Evolutionary conservation across 2,888 invertebrate genomes (phyloP), one percentile per base, ranked within the genome.

Genomic region (Melangyna quadrimaculata): DNA sequence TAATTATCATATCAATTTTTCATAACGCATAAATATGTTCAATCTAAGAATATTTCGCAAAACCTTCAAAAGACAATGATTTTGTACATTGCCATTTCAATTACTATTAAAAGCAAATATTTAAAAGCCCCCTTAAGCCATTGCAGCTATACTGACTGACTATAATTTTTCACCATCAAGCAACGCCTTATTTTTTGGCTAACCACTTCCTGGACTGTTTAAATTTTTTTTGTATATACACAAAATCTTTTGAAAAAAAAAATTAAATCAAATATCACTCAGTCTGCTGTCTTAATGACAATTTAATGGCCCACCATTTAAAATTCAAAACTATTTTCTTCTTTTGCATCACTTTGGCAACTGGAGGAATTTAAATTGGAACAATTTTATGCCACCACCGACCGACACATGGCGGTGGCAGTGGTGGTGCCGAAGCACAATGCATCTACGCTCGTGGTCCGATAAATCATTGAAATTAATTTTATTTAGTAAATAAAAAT

Each of bases 391-490:
- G 27, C 17, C 9, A 48, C 32, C 32, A 3, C n/a, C n/a, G n/a
- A n/a, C n/a, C n/a, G n/a, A n/a, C n/a, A n/a, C n/a, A n/a, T n/a
- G n/a, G n/a, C n/a, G n/a, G 3, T 5, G 4, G 61, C 6, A n/a
- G n/a, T n/a, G 12, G 43, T 9, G 22, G 24, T 14, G 8, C 24
- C 7, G 14, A 29, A 22, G n/a, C 17, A 45, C 8, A 57, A 57
- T 57, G 17, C 59, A 59, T 6, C 8, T 22, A 32, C 12, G 7
- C 17, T 45, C 19, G 27, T 67, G 51, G 51, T 67, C 48, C 67
- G 67, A 67, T 73, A 79, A 79, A 77, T 65, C 65, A 81, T 59
- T 35, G 73, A 63, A 72, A 86, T 86, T 86, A 77, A 80, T 80
- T 86, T 69, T 69, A 72, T 75, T 53, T 63, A 55, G 61, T 69